These are phyloP conservation scores for Lissonota sp. DNA, from an alignment of 2,888 invertebrate species.

Conservation along the genomic window DNA sequence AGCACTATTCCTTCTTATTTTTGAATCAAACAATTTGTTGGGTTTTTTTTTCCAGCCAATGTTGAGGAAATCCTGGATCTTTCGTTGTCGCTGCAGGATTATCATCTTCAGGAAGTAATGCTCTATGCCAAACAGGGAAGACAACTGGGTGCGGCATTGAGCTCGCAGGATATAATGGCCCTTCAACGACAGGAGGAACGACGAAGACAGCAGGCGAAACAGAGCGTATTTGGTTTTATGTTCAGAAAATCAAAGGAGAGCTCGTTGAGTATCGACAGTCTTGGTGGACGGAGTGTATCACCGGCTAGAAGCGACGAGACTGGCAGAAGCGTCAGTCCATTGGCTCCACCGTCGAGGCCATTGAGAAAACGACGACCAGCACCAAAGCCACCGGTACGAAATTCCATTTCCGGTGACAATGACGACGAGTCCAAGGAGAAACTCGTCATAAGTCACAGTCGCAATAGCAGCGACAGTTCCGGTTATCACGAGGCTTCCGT, in stretches of 20 bases:
- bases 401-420: constrained; percentile 47
- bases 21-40: not conserved
- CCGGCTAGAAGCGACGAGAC: constrained; percentile 87
- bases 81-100: constrained; percentile 86
- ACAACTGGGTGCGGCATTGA: constrained; percentile 82
- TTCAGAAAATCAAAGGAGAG: constrained; percentile 84
- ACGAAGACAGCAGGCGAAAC: constrained; percentile 83
- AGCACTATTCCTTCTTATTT: not conserved
- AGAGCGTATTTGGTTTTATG: constrained; percentile 85
- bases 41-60: constrained; percentile 82
- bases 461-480: constrained; percentile 90
- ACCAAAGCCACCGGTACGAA: constrained; percentile 85
- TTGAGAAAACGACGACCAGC: constrained; percentile 86
- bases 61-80: constrained; percentile 87
- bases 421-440: constrained; percentile 79
- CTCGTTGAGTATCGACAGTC: constrained; percentile 84
- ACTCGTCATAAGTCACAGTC: constrained; percentile 87
- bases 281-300: constrained; percentile 85
- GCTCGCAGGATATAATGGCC: constrained; percentile 86
- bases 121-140: constrained; percentile 85
- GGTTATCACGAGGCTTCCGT: constrained; percentile 90
- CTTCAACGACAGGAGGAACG: constrained; percentile 86
- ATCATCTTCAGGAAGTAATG: constrained; percentile 88
- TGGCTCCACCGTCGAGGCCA: constrained; percentile 84
- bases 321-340: constrained; percentile 79